phyloP scores from a whole-genome alignment of 2,888 invertebrate species.

The Drosophila suboccidentalis region DNA sequence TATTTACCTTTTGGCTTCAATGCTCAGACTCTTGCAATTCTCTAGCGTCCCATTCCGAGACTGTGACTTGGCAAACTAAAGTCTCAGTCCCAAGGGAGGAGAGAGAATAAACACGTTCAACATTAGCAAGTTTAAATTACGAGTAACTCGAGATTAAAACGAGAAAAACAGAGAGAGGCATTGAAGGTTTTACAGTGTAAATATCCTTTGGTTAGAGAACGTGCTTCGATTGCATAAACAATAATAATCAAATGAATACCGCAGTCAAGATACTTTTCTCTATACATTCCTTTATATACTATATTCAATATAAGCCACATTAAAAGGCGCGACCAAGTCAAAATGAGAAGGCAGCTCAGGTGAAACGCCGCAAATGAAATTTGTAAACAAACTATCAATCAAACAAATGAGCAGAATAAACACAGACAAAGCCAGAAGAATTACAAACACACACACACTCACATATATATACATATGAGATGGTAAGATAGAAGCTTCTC shows the following conservation, averaged over 20 bases:
- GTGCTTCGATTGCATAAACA: constrained; percentile 69
- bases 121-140: constrained; percentile 50
- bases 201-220: constrained; percentile 58
- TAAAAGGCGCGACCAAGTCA: constrained; percentile 53
- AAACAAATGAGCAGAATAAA: constrained; percentile 63
- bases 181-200: constrained; percentile 17
- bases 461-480: constrained; percentile 9
- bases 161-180: background rate
- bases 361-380: constrained; percentile 66
- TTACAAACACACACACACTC: constrained; percentile 10
- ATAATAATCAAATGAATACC: constrained; percentile 71
- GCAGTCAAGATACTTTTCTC: constrained; percentile 13
- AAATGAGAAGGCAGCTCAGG: constrained; percentile 42
- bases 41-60: constrained; percentile 34
- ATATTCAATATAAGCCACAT: constrained; percentile 12
- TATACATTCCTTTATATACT: too few relatives aligned
- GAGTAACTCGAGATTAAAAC: constrained; percentile 31
- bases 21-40: constrained; percentile 31
- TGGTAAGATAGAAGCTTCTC: constrained; percentile 36
- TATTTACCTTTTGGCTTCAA: constrained; percentile 16
- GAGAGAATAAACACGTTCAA: constrained; percentile 26
- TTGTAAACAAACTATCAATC: constrained; percentile 81
- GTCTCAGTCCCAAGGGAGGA: constrained; percentile 18
- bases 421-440: constrained; percentile 32
- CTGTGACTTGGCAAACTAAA: constrained; percentile 19